Evolutionary conservation across 2,113 vertebrate genomes (phyloP).

Genomic region (Eubucco bourcierii): DNA sequence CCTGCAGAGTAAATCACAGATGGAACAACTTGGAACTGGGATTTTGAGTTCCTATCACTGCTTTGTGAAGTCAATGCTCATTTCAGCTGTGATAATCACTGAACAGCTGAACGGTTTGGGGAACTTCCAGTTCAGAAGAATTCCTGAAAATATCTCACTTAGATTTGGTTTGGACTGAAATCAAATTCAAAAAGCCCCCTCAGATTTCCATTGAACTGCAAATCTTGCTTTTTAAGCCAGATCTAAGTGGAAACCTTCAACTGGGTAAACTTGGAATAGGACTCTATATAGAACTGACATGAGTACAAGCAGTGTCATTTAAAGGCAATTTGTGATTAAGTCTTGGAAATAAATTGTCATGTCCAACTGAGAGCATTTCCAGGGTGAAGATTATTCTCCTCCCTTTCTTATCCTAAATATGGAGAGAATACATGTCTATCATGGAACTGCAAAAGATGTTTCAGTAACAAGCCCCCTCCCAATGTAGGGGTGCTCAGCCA

Average conservation of each 20-base stretch:
- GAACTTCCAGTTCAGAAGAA: conserved; percentile 68
- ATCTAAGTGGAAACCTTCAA: conserved; percentile 10
- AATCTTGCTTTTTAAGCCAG: conserved; percentile 44
- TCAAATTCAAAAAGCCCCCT: conserved; percentile 54
- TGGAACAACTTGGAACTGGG: conserved; percentile 63
- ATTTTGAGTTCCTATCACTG: conserved; percentile 50
- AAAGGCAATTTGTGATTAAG: neutral
- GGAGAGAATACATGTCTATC: neutral
- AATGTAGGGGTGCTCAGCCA: neutral
- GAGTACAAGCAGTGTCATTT: neutral
- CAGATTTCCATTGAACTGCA: conserved; percentile 33
- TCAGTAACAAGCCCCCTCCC: neutral
- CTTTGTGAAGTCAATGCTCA: conserved; percentile 65
- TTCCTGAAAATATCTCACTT: conserved; percentile 69
- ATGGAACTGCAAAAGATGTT: neutral
- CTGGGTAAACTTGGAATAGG: neutral
- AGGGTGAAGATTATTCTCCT: neutral
- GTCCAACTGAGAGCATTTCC: neutral
- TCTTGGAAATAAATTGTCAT: neutral
- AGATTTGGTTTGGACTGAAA: conserved; percentile 57
- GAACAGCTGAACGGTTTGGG: conserved; percentile 69
- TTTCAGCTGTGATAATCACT: conserved; percentile 69
- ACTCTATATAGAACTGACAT: neutral
- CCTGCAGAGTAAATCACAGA: conserved; percentile 53
- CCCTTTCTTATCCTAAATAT: neutral